Percentiles rank a stretch among this genome's conserved stretches.
phyloP scores from a whole-genome alignment of 2,888 invertebrate genomes.

The Drosophila colorata region DNA sequence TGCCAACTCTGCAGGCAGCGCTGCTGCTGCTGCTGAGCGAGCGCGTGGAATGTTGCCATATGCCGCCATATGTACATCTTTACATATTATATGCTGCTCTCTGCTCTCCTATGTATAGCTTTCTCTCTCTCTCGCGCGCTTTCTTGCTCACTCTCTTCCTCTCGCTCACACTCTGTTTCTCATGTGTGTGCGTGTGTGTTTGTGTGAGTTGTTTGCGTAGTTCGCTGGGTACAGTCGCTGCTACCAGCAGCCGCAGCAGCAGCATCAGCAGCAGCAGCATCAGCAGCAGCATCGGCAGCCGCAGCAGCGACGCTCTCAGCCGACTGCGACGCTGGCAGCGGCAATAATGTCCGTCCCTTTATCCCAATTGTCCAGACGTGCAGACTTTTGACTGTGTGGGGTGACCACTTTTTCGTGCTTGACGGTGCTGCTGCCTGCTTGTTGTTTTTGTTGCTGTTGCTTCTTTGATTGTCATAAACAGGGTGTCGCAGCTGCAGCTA shows the following conservation, averaged over 20 bases:
- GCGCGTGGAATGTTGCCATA: slow-evolving; percentile 77
- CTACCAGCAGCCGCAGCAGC: slow-evolving; percentile 51
- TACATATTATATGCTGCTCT: slow-evolving; percentile 47
- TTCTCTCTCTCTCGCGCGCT: slow-evolving; percentile 1
- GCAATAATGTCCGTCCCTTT: slow-evolving; percentile 71
- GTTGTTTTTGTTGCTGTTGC: slow-evolving; percentile 53
- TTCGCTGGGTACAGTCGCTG: slow-evolving; percentile 74
- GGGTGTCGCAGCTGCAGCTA: slow-evolving; percentile 46
- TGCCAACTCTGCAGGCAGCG: slow-evolving; percentile 6
- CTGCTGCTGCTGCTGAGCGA: slow-evolving; percentile 52
- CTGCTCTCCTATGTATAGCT: slow-evolving; percentile 26
- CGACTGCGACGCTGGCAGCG: slow-evolving; percentile 52
- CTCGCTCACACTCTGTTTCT: not conserved
- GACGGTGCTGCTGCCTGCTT: slow-evolving; percentile 46
- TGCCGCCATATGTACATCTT: slow-evolving; percentile 73
- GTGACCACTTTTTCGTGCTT: slow-evolving; percentile 78
- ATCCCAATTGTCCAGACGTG: slow-evolving; percentile 70
- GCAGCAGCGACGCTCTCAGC: slow-evolving; percentile 33
- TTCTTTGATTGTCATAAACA: slow-evolving; percentile 75
- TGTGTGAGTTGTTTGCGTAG: slow-evolving; percentile 55
- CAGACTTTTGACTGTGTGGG: slow-evolving; percentile 79
- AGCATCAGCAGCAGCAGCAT: slow-evolving; percentile 34
- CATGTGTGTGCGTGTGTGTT: slow-evolving; percentile 9
- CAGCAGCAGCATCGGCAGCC: not conserved
- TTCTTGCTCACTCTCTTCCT: not conserved